These are phyloP conservation scores for Parus major DNA, from an alignment of 2,113 vertebrate species.

Conservation along the genomic window DNA sequence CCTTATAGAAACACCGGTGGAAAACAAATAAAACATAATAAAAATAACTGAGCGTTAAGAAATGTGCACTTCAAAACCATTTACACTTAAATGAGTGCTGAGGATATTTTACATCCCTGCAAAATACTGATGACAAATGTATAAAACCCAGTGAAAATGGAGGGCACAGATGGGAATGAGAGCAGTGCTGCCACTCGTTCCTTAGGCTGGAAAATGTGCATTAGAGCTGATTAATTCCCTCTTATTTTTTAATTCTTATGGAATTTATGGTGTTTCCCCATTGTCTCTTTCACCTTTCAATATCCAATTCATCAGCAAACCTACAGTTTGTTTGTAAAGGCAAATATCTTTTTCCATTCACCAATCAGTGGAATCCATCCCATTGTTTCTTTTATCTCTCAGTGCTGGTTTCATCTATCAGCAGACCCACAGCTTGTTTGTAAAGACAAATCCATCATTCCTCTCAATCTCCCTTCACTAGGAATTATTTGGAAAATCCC, in stretches of 20 bases:
- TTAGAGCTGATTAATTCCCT: neutral
- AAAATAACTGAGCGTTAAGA: accelerated
- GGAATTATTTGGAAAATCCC: neutral
- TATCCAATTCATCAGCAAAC: no score
- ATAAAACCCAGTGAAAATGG: neutral
- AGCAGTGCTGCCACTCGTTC: neutral
- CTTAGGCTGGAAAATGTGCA: neutral
- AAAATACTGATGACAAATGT: neutral
- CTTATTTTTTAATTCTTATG: no score
- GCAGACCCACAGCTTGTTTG: no score
- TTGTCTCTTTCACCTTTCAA: no score
- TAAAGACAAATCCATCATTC: no score
- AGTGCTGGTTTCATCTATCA: no score
- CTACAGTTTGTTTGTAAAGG: no score
- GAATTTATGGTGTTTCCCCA: no score
- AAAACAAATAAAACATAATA: neutral
- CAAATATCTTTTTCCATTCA: no score
- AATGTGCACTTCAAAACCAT: accelerated
- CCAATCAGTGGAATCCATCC: no score
- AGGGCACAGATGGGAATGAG: accelerated
- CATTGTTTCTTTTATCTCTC: no score
- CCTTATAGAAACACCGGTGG: neutral
- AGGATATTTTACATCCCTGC: neutral
- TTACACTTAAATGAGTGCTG: neutral
- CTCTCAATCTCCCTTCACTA: neutral